Base-by-base conservation (phyloP, 1,140 invertebrate genomes). In the Pseudachorutes palmiensis region DNA sequence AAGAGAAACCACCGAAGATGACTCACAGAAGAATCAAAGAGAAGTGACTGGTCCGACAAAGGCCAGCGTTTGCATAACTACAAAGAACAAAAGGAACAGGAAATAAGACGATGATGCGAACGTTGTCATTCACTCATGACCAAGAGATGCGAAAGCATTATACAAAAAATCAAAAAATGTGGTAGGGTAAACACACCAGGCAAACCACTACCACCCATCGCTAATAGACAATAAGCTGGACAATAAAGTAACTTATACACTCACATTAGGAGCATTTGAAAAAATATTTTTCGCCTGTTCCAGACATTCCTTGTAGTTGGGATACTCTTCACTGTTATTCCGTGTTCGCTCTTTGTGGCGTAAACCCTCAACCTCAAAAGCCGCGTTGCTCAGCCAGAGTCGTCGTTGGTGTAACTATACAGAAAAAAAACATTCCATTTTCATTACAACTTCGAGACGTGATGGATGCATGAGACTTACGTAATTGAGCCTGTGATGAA, bases 1-100 rank as follows among this genome's bases (percentile, higher is more conserved):
- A 94, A 78, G 81, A 94, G 86, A 76, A 93, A 94, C 91, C 91
- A 94, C 63, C 90, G 80, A 16, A 93, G 78, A 61, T 82, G 80
- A 69, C 88, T 84, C 26, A 85, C 82, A 55, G 84, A 78, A 41
- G 83, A 82, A 74, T 87, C 84, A 75, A 85, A 83, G 70, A 91
- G 84, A 12, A 87, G 81, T 64, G 83, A 84, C 70, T 89, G 87
- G 74, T 93, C 89, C 22, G 85, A 83, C 51, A 88, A 80, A 12
- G 87, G 84, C 74, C 83, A 85, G 67, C 86, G 82, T 77, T 87
- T 85, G 14, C 87, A 87, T 75, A 87, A 84, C 82, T 83, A 76
- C 73, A 63, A 12, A 73, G 70, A 59, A 66, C 67, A 12, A 41
- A 41, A 41, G 36, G n/a, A n/a, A n/a, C n/a, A n/a, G n/a, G n/a